phyloP scores from a whole-genome alignment of 2,888 invertebrate species.

The Acrobeloides nanus region DNA sequence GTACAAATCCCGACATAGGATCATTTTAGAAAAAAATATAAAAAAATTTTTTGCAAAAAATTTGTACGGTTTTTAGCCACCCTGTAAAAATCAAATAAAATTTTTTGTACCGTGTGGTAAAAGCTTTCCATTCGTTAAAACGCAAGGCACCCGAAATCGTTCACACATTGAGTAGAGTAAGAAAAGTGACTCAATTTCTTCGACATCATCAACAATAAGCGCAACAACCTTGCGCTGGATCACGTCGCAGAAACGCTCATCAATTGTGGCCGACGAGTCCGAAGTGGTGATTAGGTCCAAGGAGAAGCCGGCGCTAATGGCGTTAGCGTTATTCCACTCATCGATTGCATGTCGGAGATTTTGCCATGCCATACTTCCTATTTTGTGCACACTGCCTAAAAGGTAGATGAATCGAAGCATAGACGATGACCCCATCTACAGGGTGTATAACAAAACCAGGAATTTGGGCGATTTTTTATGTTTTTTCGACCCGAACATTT shows the following conservation, averaged over 20 bases:
- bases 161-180: constrained; percentile 46
- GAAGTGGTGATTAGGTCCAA: constrained; percentile 31
- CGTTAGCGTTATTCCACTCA: constrained; percentile 39
- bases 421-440: no score
- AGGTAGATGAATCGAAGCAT: no score
- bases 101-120: neutral
- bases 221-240: constrained; percentile 44
- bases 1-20: no score
- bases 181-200: constrained; percentile 27
- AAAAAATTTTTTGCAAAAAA: no score
- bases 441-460: no score
- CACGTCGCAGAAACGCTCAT: constrained; percentile 47
- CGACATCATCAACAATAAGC: constrained; percentile 32
- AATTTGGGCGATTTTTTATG: no score
- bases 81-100: neutral
- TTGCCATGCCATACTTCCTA: constrained; percentile 32
- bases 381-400: constrained; percentile 18
- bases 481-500: no score
- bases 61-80: no score
- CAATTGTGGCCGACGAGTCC: constrained; percentile 17
- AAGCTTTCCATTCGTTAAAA: constrained; percentile 19
- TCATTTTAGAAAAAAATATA: no score
- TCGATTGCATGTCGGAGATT: constrained; percentile 43
- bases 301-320: constrained; percentile 29
- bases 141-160: constrained; percentile 35